Evolutionary conservation across 1,140 invertebrate species (phyloP), one percentile per base, ranked within the genome.

Genomic region (Drosophila persimilis): DNA sequence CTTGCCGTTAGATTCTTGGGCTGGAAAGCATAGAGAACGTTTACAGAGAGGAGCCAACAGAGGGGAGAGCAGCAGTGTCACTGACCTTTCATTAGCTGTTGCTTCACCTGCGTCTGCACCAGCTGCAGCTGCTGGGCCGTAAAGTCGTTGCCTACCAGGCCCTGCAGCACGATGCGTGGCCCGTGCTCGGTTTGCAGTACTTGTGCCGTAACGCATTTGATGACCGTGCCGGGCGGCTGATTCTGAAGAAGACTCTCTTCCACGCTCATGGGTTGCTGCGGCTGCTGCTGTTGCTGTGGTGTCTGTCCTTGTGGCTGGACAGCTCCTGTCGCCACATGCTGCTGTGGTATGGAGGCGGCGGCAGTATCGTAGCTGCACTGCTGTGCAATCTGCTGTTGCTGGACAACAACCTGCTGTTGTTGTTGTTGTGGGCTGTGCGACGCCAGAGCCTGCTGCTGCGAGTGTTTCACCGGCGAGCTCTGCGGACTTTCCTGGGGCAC

Each of bases 51-150:
- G 22, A 5, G 9, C 35, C n/a, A 13, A 24, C 8, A 46, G 41
- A 29, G 7, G 11, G 35, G 8, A 29, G 20, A 20, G 20, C 20
- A 20, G 20, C 5, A 26, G 17, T 50, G 17, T 55, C 7, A 53
- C 39, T 91, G 90, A 96, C 95, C 95, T 95, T 97, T 97, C 35
- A 97, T 92, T 35, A 97, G 90, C 88, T 97, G 96, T 80, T 97
- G 96, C 92, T 97, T 97, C 1, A 97, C 96, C 93, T 97, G 96
- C 75, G 96, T 95, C 79, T 97, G 96, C 0, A 97, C 95, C 62
- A 96, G 93, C 0, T 94, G 93, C 51, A 97, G 81, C 90, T 97
- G 96, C 63, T 96, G 95, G 2, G 94, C 94, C 0, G 96, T 96
- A 64, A 97, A 95, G 69, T 96, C 95, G 50, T 95, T 94, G 0